These are phyloP conservation scores for Atrina japonica DNA, from an alignment of 2,888 invertebrate genomes.

Conservation along the genomic window DNA sequence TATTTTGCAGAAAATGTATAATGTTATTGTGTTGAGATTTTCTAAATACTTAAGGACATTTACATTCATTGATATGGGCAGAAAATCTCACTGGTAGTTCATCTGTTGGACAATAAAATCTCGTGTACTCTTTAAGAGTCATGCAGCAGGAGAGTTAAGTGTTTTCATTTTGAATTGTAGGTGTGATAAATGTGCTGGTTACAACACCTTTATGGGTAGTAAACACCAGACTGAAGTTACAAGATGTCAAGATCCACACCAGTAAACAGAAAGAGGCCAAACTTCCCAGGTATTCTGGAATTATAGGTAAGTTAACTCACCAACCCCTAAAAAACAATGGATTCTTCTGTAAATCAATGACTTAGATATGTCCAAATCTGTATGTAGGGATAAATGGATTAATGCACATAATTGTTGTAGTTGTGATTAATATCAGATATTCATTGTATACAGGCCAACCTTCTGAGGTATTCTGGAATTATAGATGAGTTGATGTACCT, in stretches of 20 bases:
- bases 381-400: no score
- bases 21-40: no score
- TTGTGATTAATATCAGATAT: no score
- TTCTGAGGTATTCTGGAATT: slow-evolving; percentile 64
- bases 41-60: no score
- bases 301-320: slow-evolving; percentile 69
- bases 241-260: slow-evolving; percentile 82
- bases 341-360: no score
- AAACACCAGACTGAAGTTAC: slow-evolving; percentile 92
- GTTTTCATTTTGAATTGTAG: slow-evolving; percentile 68
- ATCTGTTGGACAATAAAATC: neutral
- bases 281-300: slow-evolving; percentile 61
- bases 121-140: neutral
- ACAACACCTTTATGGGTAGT: slow-evolving; percentile 97
- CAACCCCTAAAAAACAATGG: no score
- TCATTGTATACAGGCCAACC: no score
- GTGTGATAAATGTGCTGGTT: slow-evolving; percentile 89
- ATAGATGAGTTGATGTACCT: slow-evolving; percentile 67
- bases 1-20: no score
- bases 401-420: no score
- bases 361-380: no score
- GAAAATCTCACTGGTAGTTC: no score
- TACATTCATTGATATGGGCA: no score
- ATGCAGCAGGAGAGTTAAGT: neutral
- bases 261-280: slow-evolving; percentile 61